Evolutionary conservation across 2,888 invertebrate genomes (phyloP), one percentile per base, ranked within the genome.

Genomic region (Raillietiella orientalis): DNA sequence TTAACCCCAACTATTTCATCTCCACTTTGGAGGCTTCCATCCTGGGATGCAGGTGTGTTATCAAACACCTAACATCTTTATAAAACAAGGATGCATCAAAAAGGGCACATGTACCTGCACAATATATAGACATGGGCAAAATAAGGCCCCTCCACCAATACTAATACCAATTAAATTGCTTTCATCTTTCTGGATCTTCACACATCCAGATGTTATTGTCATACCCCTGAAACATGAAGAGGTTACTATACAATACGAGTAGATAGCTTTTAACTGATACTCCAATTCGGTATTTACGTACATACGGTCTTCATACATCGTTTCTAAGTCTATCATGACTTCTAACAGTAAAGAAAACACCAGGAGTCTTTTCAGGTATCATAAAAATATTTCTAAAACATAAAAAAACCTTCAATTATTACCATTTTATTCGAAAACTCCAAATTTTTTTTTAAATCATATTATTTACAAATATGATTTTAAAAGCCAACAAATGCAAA

Each of bases 1-100:
- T 84, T 87, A 2, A 99, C 75, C 0, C 79, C 82, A 2, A 87
- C 67, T 30, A 99, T 52, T 45, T 99, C 96, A 48, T 96, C 96
- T 0, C 96, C 96, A 29, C 87, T 72, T 42, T 87, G 79, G 4
- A 96, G 48, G 0, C 82, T 82, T 0, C 79, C 90, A 42, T 96
- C 90, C 37, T 60, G 59, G 1, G 77, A 62, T 0, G 90, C 84
- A 5, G 96, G 84, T 0, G 93, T 93, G 41, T 84, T 82, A 47
- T 99, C 96, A 41, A 99, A 99, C 31, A 82, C 70, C 66, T 66
- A n/a, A n/a, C n/a, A n/a, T n/a, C 22, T 12, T 26, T 3, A 3
- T 9, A 8, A 3, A 14, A 27, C n/a, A 27, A 26, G 12, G n/a
- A 4, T n/a, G n/a, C n/a, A n/a, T n/a, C 6, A 17, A n/a, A 17